phyloP scores from a whole-genome alignment of 2,888 invertebrate species.

The Microplitis manilae region DNA sequence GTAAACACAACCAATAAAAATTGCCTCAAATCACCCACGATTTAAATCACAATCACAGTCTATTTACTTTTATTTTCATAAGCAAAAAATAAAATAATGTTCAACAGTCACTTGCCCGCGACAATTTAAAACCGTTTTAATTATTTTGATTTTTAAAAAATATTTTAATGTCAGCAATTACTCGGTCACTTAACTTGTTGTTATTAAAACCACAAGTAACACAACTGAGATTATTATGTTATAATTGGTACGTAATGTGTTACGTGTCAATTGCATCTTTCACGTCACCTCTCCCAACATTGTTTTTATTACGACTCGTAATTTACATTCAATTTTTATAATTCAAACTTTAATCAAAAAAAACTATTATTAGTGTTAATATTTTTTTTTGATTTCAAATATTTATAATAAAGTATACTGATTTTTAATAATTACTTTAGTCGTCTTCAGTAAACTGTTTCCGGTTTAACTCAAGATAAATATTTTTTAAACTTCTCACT shows the following conservation, averaged over 20 bases:
- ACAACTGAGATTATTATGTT: constrained; percentile 37
- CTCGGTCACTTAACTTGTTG: background rate
- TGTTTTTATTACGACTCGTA: constrained; percentile 45
- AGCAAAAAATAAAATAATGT: background rate
- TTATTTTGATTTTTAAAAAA: constrained; percentile 21
- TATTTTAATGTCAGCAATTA: background rate
- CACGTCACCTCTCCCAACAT: constrained; percentile 68
- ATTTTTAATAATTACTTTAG: background rate
- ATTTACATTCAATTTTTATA: background rate
- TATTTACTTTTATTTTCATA: constrained; percentile 14
- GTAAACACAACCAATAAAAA: constrained; percentile 32
- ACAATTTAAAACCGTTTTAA: background rate
- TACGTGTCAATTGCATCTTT: constrained; percentile 47
- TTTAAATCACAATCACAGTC: constrained; percentile 20
- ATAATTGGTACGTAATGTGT: constrained; percentile 42
- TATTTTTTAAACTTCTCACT: background rate
- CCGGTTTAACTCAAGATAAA: background rate
- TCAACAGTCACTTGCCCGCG: background rate
- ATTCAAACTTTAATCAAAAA: no score
- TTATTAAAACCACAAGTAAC: constrained; percentile 35
- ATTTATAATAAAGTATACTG: background rate
- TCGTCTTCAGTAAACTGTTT: background rate
- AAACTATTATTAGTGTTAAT: background rate
- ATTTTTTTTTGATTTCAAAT: background rate
- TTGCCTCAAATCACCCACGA: constrained; percentile 42